Evolutionary conservation across 2,888 invertebrate species (phyloP), one percentile per base, ranked within the genome.

Genomic region (Tipula lateralis): DNA sequence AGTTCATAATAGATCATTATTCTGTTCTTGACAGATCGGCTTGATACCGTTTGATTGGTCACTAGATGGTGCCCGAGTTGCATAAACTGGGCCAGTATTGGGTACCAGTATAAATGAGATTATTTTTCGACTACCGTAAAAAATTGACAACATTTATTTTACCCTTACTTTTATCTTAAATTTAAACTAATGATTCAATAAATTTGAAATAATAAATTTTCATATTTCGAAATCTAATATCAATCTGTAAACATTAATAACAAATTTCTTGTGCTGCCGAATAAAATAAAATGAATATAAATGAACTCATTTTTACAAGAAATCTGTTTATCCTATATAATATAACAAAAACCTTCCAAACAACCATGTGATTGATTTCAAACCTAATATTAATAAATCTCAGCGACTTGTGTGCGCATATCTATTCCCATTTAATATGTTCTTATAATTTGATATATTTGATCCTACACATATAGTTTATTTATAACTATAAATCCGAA

Each of bases 401-500:
- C 44, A 16, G 44, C n/a, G 3, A 44, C 7, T 44, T 66, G 66
- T 66, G 66, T 24, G 24, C n/a, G 7, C 7, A 34, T 36, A 36
- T 16, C 1, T 24, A 24, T 66, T 24, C 66, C 24, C 24, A 66
- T 66, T 66, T 66, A 9, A n/a, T n/a, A n/a, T 24, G 66, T 66
- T 1, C 44, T 50, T 66, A 66, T 66, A 66, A 66, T 24, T 66
- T 66, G 66, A 66, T 66, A 66, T 66, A 66, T 66, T 24, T 66
- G 66, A 66, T 66, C 66, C 24, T 66, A 16, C 16, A 44, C 16
- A 16, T 44, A 16, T 44, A 66, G 66, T 66, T 66, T 66, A 66
- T 66, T 66, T 66, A 66, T 66, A 66, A 66, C 66, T 66, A 66
- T 66, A 66, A 66, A 66, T 66, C 66, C 9, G 66, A 66, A 66